A percentile compares a stretch with the other conserved stretches of the same genome.
These are phyloP conservation scores for Cyclophora albipunctata DNA, from an alignment of 2,888 invertebrate genomes.

Conservation along the genomic window DNA sequence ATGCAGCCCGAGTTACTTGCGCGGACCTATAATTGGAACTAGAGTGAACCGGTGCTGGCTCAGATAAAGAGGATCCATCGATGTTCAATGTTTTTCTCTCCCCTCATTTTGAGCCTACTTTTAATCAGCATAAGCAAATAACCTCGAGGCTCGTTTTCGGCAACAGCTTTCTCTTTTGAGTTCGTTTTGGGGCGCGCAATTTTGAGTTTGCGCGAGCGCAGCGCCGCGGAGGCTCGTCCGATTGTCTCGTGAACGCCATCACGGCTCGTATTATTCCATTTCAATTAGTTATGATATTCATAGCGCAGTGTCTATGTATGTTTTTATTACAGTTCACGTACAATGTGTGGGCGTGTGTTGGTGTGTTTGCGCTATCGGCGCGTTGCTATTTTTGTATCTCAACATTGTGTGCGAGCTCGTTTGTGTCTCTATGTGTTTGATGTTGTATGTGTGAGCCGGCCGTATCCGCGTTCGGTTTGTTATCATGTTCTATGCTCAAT, in stretches of 20 bases:
- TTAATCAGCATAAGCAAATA: slow-evolving; percentile 37
- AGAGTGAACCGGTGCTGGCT: slow-evolving; percentile 55
- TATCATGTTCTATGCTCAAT: slow-evolving; percentile 59
- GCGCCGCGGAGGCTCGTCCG: slow-evolving; percentile 7
- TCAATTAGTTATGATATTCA: slow-evolving; percentile 60
- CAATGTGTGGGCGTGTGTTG: slow-evolving; percentile 69
- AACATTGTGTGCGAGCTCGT: slow-evolving; percentile 35
- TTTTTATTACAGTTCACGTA: slow-evolving; percentile 72
- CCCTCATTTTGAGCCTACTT: slow-evolving; percentile 32
- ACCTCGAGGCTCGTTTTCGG: slow-evolving; percentile 33
- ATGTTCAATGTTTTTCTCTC: slow-evolving; percentile 9
- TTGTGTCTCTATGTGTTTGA: slow-evolving; percentile 25
- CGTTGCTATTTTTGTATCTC: slow-evolving; percentile 57
- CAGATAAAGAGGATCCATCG: slow-evolving; percentile 30
- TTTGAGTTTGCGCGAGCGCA: slow-evolving; percentile 8
- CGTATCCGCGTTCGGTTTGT: slow-evolving; percentile 62
- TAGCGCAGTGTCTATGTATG: slow-evolving; percentile 60
- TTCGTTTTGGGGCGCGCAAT: slow-evolving; percentile 16
- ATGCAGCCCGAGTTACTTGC: slow-evolving; percentile 27
- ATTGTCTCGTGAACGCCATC: slow-evolving; percentile 37
- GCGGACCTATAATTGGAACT: slow-evolving; percentile 57
- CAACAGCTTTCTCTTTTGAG: slow-evolving; percentile 43
- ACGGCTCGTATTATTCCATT: slow-evolving; percentile 55
- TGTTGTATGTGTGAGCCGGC: slow-evolving; percentile 36
- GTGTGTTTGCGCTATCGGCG: slow-evolving; percentile 71